These are phyloP conservation scores for Gymnorhina tibicen DNA, from an alignment of 2,113 vertebrate species.

Conservation along the genomic window DNA sequence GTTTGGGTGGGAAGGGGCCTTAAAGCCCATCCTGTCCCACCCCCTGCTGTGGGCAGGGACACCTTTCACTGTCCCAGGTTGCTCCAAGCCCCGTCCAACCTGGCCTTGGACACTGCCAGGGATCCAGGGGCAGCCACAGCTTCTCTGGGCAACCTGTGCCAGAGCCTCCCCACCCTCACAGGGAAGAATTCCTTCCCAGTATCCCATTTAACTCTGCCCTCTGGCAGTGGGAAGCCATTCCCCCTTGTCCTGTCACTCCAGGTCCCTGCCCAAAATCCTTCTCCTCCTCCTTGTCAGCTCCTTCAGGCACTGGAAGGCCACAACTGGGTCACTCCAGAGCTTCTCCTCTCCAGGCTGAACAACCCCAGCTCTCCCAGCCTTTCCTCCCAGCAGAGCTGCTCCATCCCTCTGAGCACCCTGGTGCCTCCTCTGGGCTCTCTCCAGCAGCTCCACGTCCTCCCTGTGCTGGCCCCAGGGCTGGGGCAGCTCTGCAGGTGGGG, in stretches of 20 bases:
- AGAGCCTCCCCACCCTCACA: rapidly evolving
- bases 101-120: background rate
- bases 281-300: rapidly evolving
- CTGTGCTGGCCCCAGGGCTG: background rate
- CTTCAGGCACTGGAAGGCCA: background rate
- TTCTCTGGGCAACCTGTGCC: background rate
- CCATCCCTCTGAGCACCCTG: background rate
- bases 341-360: background rate
- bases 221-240: background rate
- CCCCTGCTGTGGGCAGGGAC: background rate
- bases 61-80: rapidly evolving
- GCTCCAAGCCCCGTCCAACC: background rate
- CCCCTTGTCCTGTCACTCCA: background rate
- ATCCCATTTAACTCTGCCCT: background rate
- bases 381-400: background rate
- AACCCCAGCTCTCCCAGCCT: background rate
- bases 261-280: background rate
- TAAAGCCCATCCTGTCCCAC: background rate
- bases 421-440: background rate
- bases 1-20: background rate
- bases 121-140: background rate
- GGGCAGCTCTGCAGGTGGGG: background rate
- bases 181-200: background rate
- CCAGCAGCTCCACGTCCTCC: background rate
- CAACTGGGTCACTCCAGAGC: rapidly evolving